Conservation (phyloP, 2,113 vertebrate species). For the Condylura cristata region DNA sequence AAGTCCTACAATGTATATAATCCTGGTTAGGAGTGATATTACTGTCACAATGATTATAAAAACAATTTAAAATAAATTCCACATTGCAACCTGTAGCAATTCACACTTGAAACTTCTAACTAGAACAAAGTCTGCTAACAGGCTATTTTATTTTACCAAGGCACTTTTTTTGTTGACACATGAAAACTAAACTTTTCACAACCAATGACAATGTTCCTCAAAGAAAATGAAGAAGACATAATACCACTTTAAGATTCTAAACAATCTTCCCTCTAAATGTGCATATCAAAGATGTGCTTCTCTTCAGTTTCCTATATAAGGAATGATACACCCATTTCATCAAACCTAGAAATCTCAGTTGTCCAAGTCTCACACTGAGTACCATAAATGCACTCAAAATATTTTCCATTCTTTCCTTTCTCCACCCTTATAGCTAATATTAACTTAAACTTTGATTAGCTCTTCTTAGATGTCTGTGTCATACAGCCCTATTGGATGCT, state of each 20-base stretch:
- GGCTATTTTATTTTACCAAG: neutral
- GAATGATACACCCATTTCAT: neutral
- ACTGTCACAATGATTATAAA: conserved; percentile 18
- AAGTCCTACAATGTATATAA: neutral
- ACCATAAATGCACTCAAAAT: neutral
- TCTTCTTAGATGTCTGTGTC: neutral
- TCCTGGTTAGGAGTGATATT: neutral
- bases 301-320: conserved; percentile 3
- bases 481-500: neutral
- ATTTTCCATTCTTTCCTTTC: neutral
- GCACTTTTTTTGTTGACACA: neutral
- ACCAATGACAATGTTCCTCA: neutral
- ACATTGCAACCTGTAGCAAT: neutral
- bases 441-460: neutral
- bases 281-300: neutral
- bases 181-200: conserved; percentile 17
- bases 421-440: neutral
- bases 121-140: neutral
- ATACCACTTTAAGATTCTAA: neutral
- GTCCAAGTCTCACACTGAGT: neutral
- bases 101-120: conserved; percentile 4
- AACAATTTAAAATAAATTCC: conserved; percentile 34
- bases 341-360: neutral
- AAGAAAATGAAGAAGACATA: conserved; percentile 10
- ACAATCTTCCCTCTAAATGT: neutral